These are phyloP conservation scores for Ianthella basta DNA, from an alignment of 37 sponge, comb jelly and placozoan genomes.

Conservation along the genomic window DNA sequence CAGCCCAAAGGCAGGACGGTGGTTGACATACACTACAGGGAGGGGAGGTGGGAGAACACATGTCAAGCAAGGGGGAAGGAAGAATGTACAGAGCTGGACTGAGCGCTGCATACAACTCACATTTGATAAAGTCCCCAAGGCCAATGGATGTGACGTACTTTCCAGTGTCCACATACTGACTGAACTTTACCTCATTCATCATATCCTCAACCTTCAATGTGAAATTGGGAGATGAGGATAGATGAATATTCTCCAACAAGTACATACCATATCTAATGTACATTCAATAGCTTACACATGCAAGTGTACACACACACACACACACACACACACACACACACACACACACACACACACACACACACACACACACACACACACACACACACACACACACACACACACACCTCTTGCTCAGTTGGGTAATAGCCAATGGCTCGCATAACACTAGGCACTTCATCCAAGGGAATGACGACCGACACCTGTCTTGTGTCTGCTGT, in stretches of 20 bases:
- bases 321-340: background rate
- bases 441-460: conserved; percentile 92
- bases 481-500: conserved; percentile 67
- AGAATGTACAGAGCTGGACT: background rate
- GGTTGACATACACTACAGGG: conserved; percentile 90
- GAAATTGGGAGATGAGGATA: too few species aligned
- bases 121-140: conserved; percentile 77
- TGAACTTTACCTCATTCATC: conserved; percentile 97
- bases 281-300: too few species aligned
- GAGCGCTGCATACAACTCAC: conserved; percentile 46
- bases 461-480: conserved; percentile 69
- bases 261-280: too few species aligned
- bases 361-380: background rate
- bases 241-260: too few species aligned
- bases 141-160: conserved; percentile 71
- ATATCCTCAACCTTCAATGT: conserved; percentile 85
- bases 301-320: too few species aligned
- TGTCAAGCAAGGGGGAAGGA: background rate
- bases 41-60: background rate
- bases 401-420: conserved; percentile 88
- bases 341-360: conserved; percentile 37
- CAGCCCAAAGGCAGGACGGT: conserved; percentile 94
- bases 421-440: conserved; percentile 98
- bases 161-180: conserved; percentile 88
- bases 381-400: background rate